These are phyloP conservation scores for Temnothorax rugatulus DNA, from an alignment of 2,888 invertebrate genomes.

Conservation along the genomic window DNA sequence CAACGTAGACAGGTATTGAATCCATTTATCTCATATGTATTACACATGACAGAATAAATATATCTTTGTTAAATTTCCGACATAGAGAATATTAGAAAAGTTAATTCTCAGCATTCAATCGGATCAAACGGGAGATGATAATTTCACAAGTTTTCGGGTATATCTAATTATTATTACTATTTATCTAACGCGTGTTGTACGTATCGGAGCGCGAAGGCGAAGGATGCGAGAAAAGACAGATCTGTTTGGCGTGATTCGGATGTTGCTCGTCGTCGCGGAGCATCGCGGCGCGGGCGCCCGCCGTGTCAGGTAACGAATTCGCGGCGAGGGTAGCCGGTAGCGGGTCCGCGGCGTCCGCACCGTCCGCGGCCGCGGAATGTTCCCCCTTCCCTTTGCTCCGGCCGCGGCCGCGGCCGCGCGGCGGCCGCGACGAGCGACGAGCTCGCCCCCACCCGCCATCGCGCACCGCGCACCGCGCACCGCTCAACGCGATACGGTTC, in stretches of 20 bases:
- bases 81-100: neutral
- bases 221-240: neutral
- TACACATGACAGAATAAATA: neutral
- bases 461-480: neutral
- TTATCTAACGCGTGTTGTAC: neutral
- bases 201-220: neutral
- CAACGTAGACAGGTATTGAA: neutral
- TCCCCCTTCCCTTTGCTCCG: neutral
- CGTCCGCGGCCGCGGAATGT: conserved; percentile 67
- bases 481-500: neutral
- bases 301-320: conserved; percentile 11
- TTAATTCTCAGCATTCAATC: too few species aligned
- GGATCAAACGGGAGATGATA: neutral
- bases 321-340: conserved; percentile 34
- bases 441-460: neutral
- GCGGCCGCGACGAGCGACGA: conserved; percentile 30
- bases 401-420: conserved; percentile 65
- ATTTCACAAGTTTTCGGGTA: neutral
- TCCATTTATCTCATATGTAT: neutral
- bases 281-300: neutral
- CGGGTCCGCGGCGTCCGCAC: too few species aligned
- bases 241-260: neutral
- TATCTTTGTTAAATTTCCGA: neutral
- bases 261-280: neutral
- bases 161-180: neutral